Conservation (phyloP, 2,888 invertebrate genomes). For the Thereva nobilitata region DNA sequence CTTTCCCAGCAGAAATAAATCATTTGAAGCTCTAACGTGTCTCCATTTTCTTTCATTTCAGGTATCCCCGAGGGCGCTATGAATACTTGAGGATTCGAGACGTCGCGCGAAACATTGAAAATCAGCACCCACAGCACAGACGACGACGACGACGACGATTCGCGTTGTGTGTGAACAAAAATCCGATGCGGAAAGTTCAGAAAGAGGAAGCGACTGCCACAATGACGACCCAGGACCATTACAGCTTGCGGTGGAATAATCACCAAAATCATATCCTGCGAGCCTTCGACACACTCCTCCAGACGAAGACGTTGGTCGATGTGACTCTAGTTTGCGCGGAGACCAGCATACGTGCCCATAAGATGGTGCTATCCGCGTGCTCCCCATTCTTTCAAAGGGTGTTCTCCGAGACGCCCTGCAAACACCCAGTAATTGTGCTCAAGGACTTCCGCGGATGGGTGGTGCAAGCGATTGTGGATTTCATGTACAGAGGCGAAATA, state of each 20-base stretch:
- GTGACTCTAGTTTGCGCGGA: slow-evolving; percentile 89
- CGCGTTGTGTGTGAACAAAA: background rate
- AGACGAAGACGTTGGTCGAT: slow-evolving; percentile 85
- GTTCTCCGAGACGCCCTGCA: slow-evolving; percentile 89
- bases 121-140: background rate
- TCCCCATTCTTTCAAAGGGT: slow-evolving; percentile 88
- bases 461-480: slow-evolving; percentile 86
- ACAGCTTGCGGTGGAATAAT: slow-evolving; percentile 92
- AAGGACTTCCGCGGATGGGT: slow-evolving; percentile 90
- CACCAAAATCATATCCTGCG: slow-evolving; percentile 86
- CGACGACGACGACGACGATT: slow-evolving; percentile 6
- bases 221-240: slow-evolving; percentile 72
- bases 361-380: slow-evolving; percentile 86
- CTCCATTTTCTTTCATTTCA: slow-evolving; percentile 17
- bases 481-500: slow-evolving; percentile 93
- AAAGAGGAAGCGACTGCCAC: slow-evolving; percentile 36
- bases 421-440: slow-evolving; percentile 89
- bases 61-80: slow-evolving; percentile 16
- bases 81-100: slow-evolving; percentile 8
- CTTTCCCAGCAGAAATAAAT: background rate
- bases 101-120: background rate
- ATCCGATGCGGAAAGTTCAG: slow-evolving; percentile 22
- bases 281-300: slow-evolving; percentile 85
- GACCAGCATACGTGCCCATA: slow-evolving; percentile 84
- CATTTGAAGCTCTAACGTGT: background rate